Percentiles rank a stretch among this genome's conserved stretches.
Conservation (phyloP, 2,113 vertebrate species). For the Urocynchramus pylzowi region DNA sequence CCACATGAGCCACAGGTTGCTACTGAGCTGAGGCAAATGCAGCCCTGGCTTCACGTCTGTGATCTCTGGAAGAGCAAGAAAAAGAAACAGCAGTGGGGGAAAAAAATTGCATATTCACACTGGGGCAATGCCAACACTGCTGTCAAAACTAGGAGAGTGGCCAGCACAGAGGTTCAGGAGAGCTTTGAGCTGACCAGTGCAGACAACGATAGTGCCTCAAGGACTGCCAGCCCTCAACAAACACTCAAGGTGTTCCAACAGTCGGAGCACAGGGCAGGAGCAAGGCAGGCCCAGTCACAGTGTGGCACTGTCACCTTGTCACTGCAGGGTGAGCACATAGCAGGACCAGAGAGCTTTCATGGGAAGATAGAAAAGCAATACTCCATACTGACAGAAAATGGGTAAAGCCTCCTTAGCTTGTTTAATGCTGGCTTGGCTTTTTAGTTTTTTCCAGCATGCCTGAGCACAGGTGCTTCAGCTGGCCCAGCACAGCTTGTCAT, state of each 20-base stretch:
- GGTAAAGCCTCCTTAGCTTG: not conserved
- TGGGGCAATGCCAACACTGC: not conserved
- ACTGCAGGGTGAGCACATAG: accelerated
- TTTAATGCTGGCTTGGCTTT: not conserved
- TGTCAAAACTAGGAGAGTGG: not conserved
- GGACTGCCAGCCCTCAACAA: not conserved
- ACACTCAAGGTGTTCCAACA: not conserved
- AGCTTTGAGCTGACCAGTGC: not conserved
- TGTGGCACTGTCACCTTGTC: accelerated
- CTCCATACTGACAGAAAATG: not conserved
- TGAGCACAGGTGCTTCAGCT: not conserved
- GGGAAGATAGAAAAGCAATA: not conserved
- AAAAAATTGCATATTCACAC: accelerated
- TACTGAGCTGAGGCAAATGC: not conserved
- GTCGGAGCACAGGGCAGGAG: accelerated
- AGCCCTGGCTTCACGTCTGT: not conserved
- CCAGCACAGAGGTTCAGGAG: not conserved
- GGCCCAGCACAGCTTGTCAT: not conserved
- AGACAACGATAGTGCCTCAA: not conserved
- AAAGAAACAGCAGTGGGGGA: not conserved
- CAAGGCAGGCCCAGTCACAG: not conserved
- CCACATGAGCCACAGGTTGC: not conserved
- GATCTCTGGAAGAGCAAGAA: not conserved
- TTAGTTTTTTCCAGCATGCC: not conserved
- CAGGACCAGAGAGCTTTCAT: accelerated